Base-by-base conservation (phyloP, 2,797 vertebrate genomes). In the Delichon dasypus region DNA sequence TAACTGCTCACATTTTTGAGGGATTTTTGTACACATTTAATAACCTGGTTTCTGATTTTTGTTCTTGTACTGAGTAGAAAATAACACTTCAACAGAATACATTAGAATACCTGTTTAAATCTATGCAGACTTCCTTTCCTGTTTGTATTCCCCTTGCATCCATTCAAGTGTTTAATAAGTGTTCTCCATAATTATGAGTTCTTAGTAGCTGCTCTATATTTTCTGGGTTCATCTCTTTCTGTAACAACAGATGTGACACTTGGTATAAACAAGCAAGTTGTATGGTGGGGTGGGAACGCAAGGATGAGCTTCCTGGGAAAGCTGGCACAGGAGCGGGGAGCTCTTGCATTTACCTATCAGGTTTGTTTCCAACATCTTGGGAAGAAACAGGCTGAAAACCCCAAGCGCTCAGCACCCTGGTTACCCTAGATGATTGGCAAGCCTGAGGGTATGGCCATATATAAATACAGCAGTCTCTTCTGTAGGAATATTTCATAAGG, bases 171-270 rank as follows among this genome's bases (percentile, higher is more conserved):
- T 78, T 84, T 58, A 65, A 32, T 42, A 72, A 55, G 75, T 22
- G 22, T 34, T 80, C 70, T 70, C 57, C 16, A 17, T 29, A 85
- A 82, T 70, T 38, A 55, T 1, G 5, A 82, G 23, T 58, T 88
- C 55, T 78, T 32, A 53, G 54, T 48, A 60, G 38, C 44, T 51
- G 68, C 20, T 84, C 27, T 45, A 0, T 62, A 32, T 85, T 88
- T 87, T 66, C 58, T 0, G 0, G 13, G 9, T 85, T 85, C 71
- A 27, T 60, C n/a, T 81, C 71, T 55, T 58, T 70, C 73, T 1
- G 0, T 40, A 85, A 54, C 8, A 71, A 57, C 0, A 0, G 55
- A 72, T 61, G 10, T 27, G 50, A 60, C 13, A 13, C 57, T 85
- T 29, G 4, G 7, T 64, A 34, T 11, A 83, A 60, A 10, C 12